These are phyloP conservation scores for Aurelia aurita DNA, from an alignment of 30 jellyfish, hydroid and myxozoan species.

Conservation along the genomic window DNA sequence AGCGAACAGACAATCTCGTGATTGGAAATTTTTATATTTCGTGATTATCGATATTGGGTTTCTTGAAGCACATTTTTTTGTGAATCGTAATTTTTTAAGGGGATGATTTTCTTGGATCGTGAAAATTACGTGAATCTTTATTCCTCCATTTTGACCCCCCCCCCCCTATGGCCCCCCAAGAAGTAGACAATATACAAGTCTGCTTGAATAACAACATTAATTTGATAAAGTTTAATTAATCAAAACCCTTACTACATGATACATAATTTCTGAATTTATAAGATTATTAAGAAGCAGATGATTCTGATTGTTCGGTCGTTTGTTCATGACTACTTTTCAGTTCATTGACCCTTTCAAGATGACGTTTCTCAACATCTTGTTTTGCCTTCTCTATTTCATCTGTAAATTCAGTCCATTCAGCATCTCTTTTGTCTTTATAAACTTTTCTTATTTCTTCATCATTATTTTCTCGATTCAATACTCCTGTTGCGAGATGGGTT, in stretches of 20 bases:
- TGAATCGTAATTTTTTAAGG: no score
- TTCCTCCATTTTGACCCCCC: no score
- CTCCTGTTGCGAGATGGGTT: slow-evolving; percentile 18
- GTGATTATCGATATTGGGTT: no score
- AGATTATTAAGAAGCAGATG: neutral
- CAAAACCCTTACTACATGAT: neutral
- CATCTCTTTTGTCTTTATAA: slow-evolving; percentile 44
- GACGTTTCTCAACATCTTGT: slow-evolving; percentile 69
- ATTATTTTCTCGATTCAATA: slow-evolving; percentile 27
- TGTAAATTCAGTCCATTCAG: slow-evolving; percentile 54
- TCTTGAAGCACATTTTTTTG: no score
- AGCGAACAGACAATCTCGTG: no score
- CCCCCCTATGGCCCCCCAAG: no score
- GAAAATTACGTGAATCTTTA: no score
- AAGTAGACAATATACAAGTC: no score
- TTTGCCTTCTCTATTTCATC: slow-evolving; percentile 63
- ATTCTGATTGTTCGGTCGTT: neutral
- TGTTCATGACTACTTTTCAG: slow-evolving; percentile 24
- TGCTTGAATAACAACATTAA: no score
- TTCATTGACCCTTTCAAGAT: slow-evolving; percentile 54
- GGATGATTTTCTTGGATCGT: no score
- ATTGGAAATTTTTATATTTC: no score
- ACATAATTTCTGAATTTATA: neutral
- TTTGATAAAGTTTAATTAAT: no score
- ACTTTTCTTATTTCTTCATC: slow-evolving; percentile 34